Percentiles rank a stretch among this genome's conserved stretches.
phyloP scores from a whole-genome alignment of 2,888 invertebrate genomes.

The Chesias legatella region DNA sequence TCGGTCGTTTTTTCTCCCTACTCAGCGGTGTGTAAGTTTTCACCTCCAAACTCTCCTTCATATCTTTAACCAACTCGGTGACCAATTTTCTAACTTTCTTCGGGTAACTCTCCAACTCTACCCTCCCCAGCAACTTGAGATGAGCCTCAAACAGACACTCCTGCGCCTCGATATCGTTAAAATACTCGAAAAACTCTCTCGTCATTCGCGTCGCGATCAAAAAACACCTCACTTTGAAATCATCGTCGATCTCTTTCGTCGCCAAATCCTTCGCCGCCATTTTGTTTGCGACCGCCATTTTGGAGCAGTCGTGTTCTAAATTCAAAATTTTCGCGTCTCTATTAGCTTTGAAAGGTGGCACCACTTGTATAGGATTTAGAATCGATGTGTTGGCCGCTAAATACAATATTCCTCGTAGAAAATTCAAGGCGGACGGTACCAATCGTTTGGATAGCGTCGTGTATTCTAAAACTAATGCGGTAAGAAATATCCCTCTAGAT shows the following conservation, averaged over 20 bases:
- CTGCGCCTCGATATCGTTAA: slow-evolving; percentile 62
- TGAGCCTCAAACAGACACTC: slow-evolving; percentile 77
- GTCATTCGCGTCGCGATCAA: slow-evolving; percentile 78
- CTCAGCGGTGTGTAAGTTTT: slow-evolving; percentile 80
- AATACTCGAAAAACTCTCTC: slow-evolving; percentile 79
- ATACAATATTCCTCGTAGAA: slow-evolving; percentile 87
- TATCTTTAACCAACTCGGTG: slow-evolving; percentile 60
- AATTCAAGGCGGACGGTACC: slow-evolving; percentile 90
- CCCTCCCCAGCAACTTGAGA: slow-evolving; percentile 73
- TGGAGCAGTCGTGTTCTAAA: slow-evolving; percentile 72
- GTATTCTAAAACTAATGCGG: slow-evolving; percentile 88
- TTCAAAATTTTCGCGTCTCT: slow-evolving; percentile 79
- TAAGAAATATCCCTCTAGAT: slow-evolving; percentile 88
- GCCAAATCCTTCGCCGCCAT: slow-evolving; percentile 82
- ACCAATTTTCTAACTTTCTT: slow-evolving; percentile 69
- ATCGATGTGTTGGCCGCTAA: slow-evolving; percentile 83
- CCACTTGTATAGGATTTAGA: slow-evolving; percentile 81
- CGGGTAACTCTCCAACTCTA: slow-evolving; percentile 83
- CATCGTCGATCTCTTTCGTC: slow-evolving; percentile 71
- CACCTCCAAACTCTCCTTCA: slow-evolving; percentile 72
- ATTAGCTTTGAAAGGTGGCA: slow-evolving; percentile 84
- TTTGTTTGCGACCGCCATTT: slow-evolving; percentile 51
- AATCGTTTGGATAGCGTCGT: slow-evolving; percentile 88
- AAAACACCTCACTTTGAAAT: slow-evolving; percentile 83
- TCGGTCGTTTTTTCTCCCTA: slow-evolving; percentile 86